Evolutionary conservation across 2,888 invertebrate genomes (phyloP).

Genomic region (Agapostemon virescens): DNA sequence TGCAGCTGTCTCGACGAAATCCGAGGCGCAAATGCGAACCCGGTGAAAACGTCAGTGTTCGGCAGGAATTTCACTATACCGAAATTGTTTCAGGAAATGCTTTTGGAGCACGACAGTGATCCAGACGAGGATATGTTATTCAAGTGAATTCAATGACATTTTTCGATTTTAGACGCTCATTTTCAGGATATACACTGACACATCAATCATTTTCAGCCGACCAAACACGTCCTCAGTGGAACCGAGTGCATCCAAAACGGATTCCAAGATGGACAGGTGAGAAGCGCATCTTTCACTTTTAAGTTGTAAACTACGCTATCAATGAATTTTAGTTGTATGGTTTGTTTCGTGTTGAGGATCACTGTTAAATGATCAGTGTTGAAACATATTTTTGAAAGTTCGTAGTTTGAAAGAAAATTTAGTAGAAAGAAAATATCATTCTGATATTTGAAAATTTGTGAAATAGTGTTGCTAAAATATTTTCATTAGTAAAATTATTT

Average conservation of each 20-base stretch:
- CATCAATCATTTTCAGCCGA: slow-evolving; percentile 64
- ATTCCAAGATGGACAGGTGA: slow-evolving; percentile 71
- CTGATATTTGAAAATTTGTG: not conserved
- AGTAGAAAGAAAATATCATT: no score
- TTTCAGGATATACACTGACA: not conserved
- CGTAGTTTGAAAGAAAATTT: no score
- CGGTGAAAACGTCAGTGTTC: not conserved
- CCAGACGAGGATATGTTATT: slow-evolving; percentile 76
- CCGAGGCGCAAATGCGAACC: not conserved
- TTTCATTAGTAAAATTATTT: slow-evolving; percentile 6
- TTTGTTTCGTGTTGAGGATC: not conserved
- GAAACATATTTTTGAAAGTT: no score
- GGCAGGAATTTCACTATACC: slow-evolving; percentile 52
- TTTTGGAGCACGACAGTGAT: slow-evolving; percentile 78
- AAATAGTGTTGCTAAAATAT: no score
- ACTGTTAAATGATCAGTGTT: no score
- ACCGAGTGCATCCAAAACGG: slow-evolving; percentile 27
- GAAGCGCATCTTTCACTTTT: slow-evolving; percentile 32
- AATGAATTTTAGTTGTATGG: not conserved
- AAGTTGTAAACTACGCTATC: not conserved
- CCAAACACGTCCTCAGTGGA: slow-evolving; percentile 66
- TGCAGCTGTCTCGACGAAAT: not conserved
- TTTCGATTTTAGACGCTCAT: not conserved
- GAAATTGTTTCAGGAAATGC: slow-evolving; percentile 69
- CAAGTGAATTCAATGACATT: slow-evolving; percentile 66